These are phyloP conservation scores for Holacanthella duospinosa DNA, from an alignment of 2,888 invertebrate species.

Conservation along the genomic window DNA sequence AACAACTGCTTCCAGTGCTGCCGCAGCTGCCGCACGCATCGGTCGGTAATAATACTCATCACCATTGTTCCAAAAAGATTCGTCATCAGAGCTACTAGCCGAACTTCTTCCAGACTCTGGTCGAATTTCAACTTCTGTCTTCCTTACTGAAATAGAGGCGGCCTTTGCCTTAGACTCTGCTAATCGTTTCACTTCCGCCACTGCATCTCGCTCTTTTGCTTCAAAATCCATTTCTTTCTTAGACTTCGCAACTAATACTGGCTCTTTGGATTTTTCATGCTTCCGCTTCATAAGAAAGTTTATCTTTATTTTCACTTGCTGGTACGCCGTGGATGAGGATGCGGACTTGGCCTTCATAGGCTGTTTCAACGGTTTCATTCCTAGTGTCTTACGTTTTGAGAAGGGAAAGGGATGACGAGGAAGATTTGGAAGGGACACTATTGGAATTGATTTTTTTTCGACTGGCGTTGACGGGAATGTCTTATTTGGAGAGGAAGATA, in stretches of 20 bases:
- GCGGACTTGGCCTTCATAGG: too few relatives aligned
- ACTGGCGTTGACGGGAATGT: background rate
- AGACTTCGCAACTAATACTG: background rate
- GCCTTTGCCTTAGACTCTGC: background rate
- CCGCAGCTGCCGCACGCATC: background rate
- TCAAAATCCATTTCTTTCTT: background rate
- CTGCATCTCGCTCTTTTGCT: background rate
- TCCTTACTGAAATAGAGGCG: background rate
- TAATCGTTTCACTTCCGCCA: background rate
- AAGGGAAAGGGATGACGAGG: background rate
- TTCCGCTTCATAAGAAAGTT: background rate
- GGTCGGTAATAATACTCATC: conserved; percentile 4
- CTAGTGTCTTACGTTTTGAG: background rate
- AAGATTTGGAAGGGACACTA: background rate
- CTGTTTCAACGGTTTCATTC: too few relatives aligned
- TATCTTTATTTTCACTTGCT: background rate
- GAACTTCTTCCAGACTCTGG: background rate
- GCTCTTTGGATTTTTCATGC: background rate
- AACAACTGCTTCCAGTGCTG: background rate
- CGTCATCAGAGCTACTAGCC: background rate
- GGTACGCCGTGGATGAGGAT: background rate
- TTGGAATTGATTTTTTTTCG: background rate
- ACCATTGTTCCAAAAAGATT: background rate
- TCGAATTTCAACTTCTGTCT: background rate
- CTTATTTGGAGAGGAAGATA: background rate